Conservation (phyloP, 1,140 invertebrate species). For the Drosophila bocqueti region DNA sequence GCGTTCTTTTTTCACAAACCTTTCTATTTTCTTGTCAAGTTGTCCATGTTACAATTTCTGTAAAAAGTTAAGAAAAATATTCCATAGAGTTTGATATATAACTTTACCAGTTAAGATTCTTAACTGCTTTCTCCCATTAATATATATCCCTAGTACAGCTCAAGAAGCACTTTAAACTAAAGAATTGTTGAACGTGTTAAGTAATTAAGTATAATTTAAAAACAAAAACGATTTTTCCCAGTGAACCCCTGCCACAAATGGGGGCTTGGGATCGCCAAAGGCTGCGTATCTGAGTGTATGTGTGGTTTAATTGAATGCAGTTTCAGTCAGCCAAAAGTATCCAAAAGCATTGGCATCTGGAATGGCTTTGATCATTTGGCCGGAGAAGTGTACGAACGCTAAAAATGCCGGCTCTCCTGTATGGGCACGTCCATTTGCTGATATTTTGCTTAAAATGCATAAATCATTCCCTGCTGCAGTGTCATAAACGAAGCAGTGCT, state of each 20-base stretch:
- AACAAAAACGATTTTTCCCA: neutral
- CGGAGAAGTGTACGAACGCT: slow-evolving; percentile 1
- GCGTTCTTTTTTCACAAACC: no score
- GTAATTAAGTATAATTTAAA: neutral
- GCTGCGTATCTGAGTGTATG: slow-evolving; percentile 12
- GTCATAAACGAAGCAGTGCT: slow-evolving; percentile 70
- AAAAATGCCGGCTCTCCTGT: slow-evolving; percentile 27
- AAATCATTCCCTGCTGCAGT: slow-evolving; percentile 78
- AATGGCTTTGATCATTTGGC: slow-evolving; percentile 40
- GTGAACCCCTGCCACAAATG: neutral
- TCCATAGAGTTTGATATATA: no score
- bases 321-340: slow-evolving; percentile 12
- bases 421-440: slow-evolving; percentile 59
- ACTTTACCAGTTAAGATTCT: no score
- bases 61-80: no score
- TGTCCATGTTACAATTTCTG: no score
- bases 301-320: slow-evolving; percentile 45
- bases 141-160: no score
- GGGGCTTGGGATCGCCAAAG: slow-evolving; percentile 33
- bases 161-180: neutral
- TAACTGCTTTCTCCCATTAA: no score
- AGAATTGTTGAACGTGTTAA: neutral
- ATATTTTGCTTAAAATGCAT: slow-evolving; percentile 80
- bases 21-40: no score
- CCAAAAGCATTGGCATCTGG: slow-evolving; percentile 13